A percentile compares a stretch with the other conserved stretches of the same genome.
These are phyloP conservation scores for Dinoponera quadriceps DNA, from an alignment of 1,140 invertebrate genomes.

Conservation along the genomic window DNA sequence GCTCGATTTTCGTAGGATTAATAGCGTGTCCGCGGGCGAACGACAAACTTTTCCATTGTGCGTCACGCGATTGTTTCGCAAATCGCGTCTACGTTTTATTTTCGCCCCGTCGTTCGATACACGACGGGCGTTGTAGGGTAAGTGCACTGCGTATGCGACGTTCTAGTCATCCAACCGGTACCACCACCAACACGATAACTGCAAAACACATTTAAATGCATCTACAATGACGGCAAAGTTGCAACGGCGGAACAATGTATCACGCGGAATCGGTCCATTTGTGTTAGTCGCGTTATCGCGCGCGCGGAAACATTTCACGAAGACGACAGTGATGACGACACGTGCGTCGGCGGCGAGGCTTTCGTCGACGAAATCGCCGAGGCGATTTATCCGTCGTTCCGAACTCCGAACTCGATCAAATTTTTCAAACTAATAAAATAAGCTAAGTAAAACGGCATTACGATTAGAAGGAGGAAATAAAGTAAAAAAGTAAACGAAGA, in stretches of 20 bases:
- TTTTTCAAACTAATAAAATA: too few species aligned
- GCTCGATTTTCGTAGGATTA: slow-evolving; percentile 42
- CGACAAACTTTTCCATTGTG: slow-evolving; percentile 8
- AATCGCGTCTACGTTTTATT: slow-evolving; percentile 45
- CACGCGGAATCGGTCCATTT: slow-evolving; percentile 7
- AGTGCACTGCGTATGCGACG: slow-evolving; percentile 11
- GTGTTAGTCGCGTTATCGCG: slow-evolving; percentile 39
- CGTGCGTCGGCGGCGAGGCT: slow-evolving; percentile 5
- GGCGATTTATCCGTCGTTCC: too few species aligned
- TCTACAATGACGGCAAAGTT: slow-evolving; percentile 48
- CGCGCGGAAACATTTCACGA: slow-evolving; percentile 31
- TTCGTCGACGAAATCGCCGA: neutral
- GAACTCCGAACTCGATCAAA: too few species aligned
- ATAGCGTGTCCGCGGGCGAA: neutral
- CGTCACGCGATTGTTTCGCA: slow-evolving; percentile 32
- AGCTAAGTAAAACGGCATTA: neutral
- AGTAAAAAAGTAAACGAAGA: neutral
- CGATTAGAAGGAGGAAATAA: neutral
- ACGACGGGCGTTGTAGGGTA: neutral
- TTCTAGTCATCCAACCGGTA: too few species aligned
- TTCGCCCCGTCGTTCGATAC: neutral
- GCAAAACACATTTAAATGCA: slow-evolving; percentile 32
- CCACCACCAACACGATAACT: slow-evolving; percentile 24
- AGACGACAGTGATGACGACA: slow-evolving; percentile 17
- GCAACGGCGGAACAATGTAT: slow-evolving; percentile 42